Conservation (phyloP, 2,113 vertebrate species). For the Entosphenus tridentatus region DNA sequence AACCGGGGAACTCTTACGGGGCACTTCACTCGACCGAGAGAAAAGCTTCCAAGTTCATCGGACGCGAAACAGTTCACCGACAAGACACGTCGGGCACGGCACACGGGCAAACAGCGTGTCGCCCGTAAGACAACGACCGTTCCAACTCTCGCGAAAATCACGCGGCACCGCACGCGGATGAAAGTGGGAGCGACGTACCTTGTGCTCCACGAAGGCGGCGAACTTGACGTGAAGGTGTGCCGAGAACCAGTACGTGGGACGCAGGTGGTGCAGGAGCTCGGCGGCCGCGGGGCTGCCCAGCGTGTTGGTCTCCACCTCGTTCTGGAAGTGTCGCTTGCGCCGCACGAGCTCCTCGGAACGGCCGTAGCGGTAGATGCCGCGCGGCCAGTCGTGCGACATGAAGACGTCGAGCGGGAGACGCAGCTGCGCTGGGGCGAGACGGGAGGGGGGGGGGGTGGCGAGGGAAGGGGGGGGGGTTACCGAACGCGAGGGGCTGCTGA, state of each 20-base stretch:
- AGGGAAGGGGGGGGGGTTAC: no score
- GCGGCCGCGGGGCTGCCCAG: slow-evolving; percentile 70
- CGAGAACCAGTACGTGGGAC: slow-evolving; percentile 83
- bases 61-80: not conserved
- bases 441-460: no score
- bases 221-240: slow-evolving; percentile 93
- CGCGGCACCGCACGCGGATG: no score
- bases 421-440: slow-evolving; percentile 27
- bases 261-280: slow-evolving; percentile 59
- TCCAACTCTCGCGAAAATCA: no score
- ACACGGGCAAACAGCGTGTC: no score
- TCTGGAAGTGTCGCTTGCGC: slow-evolving; percentile 64
- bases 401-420: slow-evolving; percentile 67
- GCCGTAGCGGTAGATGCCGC: slow-evolving; percentile 71
- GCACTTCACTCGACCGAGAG: no score
- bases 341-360: slow-evolving; percentile 49
- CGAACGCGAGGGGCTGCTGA: no score
- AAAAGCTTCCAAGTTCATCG: no score
- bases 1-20: no score
- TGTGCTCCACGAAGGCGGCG: slow-evolving; percentile 68
- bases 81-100: not conserved
- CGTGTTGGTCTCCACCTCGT: slow-evolving; percentile 67
- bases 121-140: no score
- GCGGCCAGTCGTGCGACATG: slow-evolving; percentile 87
- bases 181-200: slow-evolving; percentile 22